Percentiles rank a stretch among this genome's conserved stretches.
Evolutionary conservation across 2,113 vertebrate species (phyloP).

Genomic region (Dromaius novaehollandiae): DNA sequence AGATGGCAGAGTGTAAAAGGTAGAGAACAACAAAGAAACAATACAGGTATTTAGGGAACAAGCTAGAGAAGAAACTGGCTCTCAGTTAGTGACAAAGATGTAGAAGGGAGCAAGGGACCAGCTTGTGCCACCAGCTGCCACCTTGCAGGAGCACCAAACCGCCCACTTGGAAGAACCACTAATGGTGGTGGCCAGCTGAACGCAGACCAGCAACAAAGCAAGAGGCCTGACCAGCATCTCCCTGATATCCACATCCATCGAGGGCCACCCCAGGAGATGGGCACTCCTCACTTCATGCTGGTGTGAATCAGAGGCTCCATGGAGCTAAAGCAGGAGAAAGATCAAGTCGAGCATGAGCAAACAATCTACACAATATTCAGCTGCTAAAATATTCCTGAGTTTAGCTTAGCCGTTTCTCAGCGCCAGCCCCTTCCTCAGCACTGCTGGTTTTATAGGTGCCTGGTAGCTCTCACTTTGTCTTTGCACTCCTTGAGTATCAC

Average conservation of each 20-base stretch:
- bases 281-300: background rate
- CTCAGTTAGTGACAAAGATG: accelerated
- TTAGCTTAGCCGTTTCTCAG: background rate
- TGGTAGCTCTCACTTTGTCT: accelerated
- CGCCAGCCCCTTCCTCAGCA: background rate
- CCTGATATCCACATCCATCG: background rate
- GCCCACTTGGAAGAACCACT: background rate
- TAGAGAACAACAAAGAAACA: accelerated
- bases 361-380: background rate
- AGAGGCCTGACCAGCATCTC: background rate
- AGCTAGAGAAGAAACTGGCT: background rate
- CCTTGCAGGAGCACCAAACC: background rate
- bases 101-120: background rate
- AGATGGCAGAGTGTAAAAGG: background rate
- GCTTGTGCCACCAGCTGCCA: background rate
- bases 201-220: background rate
- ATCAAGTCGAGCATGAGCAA: background rate
- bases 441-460: accelerated
- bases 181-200: background rate
- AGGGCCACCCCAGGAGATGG: background rate
- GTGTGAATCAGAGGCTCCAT: background rate
- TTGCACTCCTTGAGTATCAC: background rate
- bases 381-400: background rate
- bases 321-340: background rate
- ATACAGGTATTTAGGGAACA: background rate